Conservation (phyloP, 1,140 invertebrate species). For the Scaptomyza montana region DNA sequence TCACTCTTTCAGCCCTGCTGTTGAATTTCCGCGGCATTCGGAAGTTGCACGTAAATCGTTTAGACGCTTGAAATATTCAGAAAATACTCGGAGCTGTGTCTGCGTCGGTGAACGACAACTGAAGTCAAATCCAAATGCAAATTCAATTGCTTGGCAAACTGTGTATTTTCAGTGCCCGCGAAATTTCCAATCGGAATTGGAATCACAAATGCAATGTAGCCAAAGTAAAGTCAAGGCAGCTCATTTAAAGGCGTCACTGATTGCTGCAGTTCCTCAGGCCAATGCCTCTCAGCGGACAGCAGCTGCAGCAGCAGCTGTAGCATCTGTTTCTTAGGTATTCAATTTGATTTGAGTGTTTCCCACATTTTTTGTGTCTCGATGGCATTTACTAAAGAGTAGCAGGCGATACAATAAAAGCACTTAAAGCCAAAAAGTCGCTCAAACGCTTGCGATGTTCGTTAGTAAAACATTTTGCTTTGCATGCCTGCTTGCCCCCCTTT, state of each 20-base stretch:
- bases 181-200: constrained; percentile 32
- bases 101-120: constrained; percentile 16
- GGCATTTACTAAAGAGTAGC: no score
- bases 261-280: constrained; percentile 10
- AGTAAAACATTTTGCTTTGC: constrained; percentile 53
- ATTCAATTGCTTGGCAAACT: constrained; percentile 31
- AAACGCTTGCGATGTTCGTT: constrained; percentile 39
- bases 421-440: constrained; percentile 46
- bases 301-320: not conserved
- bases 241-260: constrained; percentile 29
- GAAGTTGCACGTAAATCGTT: constrained; percentile 56
- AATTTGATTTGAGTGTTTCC: constrained; percentile 49
- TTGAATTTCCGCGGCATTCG: constrained; percentile 43
- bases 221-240: not conserved
- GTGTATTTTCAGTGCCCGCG: constrained; percentile 23
- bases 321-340: constrained; percentile 31
- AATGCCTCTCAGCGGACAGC: constrained; percentile 22
- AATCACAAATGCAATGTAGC: constrained; percentile 5
- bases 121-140: constrained; percentile 42
- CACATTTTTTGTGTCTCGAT: constrained; percentile 32
- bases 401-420: constrained; percentile 49
- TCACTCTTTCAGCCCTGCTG: no score
- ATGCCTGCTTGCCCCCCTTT: constrained; percentile 17
- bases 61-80: constrained; percentile 25
- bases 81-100: constrained; percentile 15